Percentiles rank a stretch among this genome's conserved stretches.
Evolutionary conservation across 53 echinoderm and acorn worm genomes (phyloP).

Genomic region (Actinopyga echinites): DNA sequence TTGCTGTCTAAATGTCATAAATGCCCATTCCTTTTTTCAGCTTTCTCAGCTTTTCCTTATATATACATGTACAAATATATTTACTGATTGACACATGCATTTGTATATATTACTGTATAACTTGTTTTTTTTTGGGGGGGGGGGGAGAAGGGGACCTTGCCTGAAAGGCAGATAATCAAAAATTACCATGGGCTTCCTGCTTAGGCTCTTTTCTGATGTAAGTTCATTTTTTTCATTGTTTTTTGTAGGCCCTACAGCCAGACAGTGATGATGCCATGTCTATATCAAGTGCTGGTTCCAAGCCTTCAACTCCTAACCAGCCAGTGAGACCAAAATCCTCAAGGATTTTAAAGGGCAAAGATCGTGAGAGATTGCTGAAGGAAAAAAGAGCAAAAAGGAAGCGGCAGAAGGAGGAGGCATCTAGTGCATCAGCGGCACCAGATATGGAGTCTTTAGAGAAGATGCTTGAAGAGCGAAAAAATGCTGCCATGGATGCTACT

Average conservation of each 20-base stretch:
- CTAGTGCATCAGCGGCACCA: constrained; percentile 83
- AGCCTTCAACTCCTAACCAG: constrained; percentile 49
- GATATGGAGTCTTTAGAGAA: constrained; percentile 90
- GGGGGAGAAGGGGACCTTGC: no score
- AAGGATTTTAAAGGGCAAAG: constrained; percentile 67
- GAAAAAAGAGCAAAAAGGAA: constrained; percentile 63
- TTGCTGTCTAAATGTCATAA: no score
- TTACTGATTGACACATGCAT: no score
- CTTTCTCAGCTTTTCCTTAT: no score
- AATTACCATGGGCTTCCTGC: no score
- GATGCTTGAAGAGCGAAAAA: constrained; percentile 67
- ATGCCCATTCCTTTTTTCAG: no score
- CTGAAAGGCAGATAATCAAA: no score
- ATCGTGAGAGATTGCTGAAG: constrained; percentile 76
- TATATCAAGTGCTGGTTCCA: constrained; percentile 10
- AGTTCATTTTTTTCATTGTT: background rate
- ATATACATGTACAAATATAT: no score
- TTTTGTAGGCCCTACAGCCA: constrained; percentile 47
- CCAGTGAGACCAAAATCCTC: constrained; percentile 54
- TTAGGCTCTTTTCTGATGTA: no score
- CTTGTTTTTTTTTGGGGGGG: no score
- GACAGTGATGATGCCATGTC: constrained; percentile 67
- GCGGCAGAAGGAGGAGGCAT: constrained; percentile 46
- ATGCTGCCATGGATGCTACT: constrained; percentile 10
- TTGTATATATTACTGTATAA: no score